Evolutionary conservation across 1,140 invertebrate genomes (phyloP), one percentile per base, ranked within the genome.

Genomic region (Halictus rubicundus): DNA sequence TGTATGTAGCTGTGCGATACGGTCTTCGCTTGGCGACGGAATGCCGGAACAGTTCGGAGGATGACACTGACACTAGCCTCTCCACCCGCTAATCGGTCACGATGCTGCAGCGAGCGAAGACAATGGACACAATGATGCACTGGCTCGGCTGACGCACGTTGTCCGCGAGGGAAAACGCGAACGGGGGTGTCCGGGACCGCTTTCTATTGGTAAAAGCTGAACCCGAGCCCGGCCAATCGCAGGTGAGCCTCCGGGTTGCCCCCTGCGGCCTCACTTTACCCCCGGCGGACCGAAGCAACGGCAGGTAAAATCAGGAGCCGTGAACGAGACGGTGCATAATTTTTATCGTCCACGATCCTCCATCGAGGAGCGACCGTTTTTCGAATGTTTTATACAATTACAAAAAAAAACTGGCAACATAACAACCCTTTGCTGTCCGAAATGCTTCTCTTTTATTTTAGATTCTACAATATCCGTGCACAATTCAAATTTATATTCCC

Each of bases 101-200:
- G 84, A 92, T 90, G 86, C 89, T 85, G 88, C 81, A 88, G 82
- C 87, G 87, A 83, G 88, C 83, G 73, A 89, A 89, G 88, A 92
- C 90, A 91, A 92, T 91, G 77, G 85, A 78, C 82, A 84, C 81
- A 92, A 88, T 92, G 90, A 91, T 92, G 90, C 82, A 90, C 90
- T 86, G 84, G 88, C 88, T 89, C 69, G 83, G 69, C 77, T 64
- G 72, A 74, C 65, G 72, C 73, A 75, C 68, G 80, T 80, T 87
- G 83, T 87, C 74, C 82, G 87, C 85, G 80, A 89, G 84, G 87
- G 83, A 68, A 87, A 85, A 84, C 80, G 68, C 61, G 64, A 68
- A 76, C 42, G 39, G 80, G 89, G 88, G 86, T 89, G 88, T 87
- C 82, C 84, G 88, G 87, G 86, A 84, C 77, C 60, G 88, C 52